Evolutionary conservation across 2,113 vertebrate species (phyloP).

Genomic region (Saimiri boliviensis): DNA sequence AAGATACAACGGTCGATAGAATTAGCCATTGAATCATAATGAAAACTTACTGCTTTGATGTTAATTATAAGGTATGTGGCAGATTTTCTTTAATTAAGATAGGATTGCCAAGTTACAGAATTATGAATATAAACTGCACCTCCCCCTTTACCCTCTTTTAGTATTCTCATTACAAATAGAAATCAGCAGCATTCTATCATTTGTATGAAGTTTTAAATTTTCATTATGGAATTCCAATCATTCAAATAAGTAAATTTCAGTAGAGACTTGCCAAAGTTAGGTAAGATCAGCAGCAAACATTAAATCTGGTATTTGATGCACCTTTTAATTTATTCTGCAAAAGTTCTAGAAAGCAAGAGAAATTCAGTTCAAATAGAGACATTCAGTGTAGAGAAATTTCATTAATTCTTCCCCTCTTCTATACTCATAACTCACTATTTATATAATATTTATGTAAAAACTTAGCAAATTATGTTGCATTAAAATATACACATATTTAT

Average conservation of each 20-base stretch:
- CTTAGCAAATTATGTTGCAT: neutral
- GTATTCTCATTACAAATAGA: conserved; percentile 3
- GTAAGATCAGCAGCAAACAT: neutral
- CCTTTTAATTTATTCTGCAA: neutral
- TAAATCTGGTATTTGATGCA: neutral
- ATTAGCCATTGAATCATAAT: conserved; percentile 27
- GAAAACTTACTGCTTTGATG: neutral
- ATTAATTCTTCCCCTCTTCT: neutral
- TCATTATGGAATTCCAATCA: conserved; percentile 6
- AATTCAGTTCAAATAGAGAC: neutral
- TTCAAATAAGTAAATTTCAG: neutral
- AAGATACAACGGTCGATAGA: neutral
- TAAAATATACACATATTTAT: neutral
- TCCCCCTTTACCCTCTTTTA: neutral
- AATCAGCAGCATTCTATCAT: neutral
- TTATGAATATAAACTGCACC: neutral
- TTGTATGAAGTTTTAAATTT: neutral
- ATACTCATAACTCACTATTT: neutral
- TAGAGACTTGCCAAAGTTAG: neutral
- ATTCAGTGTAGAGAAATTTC: neutral
- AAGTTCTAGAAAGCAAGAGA: neutral
- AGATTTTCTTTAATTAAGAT: conserved; percentile 40
- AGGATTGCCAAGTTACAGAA: conserved; percentile 37
- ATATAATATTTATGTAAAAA: conserved; percentile 8
- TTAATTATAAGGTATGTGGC: neutral